phyloP scores from a whole-genome alignment of 2,888 invertebrate genomes.

The Horisme vitalbata region DNA sequence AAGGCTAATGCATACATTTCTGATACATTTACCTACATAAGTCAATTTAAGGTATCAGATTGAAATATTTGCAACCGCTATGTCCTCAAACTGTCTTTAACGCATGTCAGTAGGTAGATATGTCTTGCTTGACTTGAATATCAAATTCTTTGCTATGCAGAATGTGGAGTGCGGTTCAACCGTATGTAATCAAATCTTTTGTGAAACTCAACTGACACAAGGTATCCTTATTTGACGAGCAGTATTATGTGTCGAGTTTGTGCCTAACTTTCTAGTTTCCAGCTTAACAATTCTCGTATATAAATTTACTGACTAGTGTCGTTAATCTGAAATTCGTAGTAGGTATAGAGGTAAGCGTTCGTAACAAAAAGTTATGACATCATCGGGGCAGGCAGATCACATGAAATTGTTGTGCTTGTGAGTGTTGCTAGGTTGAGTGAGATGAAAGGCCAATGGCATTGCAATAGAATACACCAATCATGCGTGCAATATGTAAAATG shows the following conservation, averaged over 20 bases:
- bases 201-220: constrained; percentile 11
- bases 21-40: too few relatives aligned
- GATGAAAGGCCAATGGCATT: constrained; percentile 27
- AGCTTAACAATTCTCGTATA: background rate
- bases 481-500: constrained; percentile 30
- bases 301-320: constrained; percentile 5
- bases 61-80: constrained; percentile 34
- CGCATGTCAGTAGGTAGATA: constrained; percentile 27
- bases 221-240: constrained; percentile 7
- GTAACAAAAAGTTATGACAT: too few relatives aligned
- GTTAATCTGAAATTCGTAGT: too few relatives aligned
- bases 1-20: too few relatives aligned
- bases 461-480: constrained; percentile 19
- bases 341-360: too few relatives aligned
- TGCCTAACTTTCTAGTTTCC: background rate
- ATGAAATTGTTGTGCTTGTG: too few relatives aligned
- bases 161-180: constrained; percentile 32
- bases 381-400: background rate
- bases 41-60: constrained; percentile 18
- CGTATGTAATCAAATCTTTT: constrained; percentile 37
- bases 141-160: constrained; percentile 37
- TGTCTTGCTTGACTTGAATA: constrained; percentile 37
- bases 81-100: constrained; percentile 41
- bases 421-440: constrained; percentile 4
- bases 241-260: constrained; percentile 1